phyloP scores from a whole-genome alignment of 1,140 invertebrate species.

The Maniola jurtina region DNA sequence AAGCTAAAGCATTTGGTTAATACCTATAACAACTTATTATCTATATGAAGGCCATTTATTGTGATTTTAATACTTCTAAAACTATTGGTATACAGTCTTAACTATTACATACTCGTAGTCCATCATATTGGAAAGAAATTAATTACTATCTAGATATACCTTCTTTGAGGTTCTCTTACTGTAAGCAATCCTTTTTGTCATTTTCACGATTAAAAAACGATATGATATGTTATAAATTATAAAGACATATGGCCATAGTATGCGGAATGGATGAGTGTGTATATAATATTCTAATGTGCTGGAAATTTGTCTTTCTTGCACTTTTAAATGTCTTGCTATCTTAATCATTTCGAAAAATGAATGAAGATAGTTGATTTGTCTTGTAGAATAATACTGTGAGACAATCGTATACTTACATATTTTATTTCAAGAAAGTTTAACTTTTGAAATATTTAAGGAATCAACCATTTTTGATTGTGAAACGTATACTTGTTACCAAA shows the following conservation, averaged over 20 bases:
- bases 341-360: too few relatives aligned
- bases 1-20: slow-evolving; percentile 12
- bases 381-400: too few relatives aligned
- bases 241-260: neutral
- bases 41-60: slow-evolving; percentile 21
- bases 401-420: too few relatives aligned
- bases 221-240: neutral
- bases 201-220: neutral
- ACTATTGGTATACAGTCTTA: slow-evolving; percentile 4
- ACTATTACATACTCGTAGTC: neutral
- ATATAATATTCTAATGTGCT: too few relatives aligned
- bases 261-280: neutral
- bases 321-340: too few relatives aligned
- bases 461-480: too few relatives aligned
- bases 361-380: too few relatives aligned
- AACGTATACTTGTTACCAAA: too few relatives aligned
- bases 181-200: neutral
- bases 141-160: neutral
- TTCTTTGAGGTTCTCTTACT: neutral
- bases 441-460: too few relatives aligned
- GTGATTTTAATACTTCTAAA: neutral
- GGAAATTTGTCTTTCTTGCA: too few relatives aligned
- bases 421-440: too few relatives aligned
- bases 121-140: neutral
- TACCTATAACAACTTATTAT: slow-evolving; percentile 25